phyloP scores from a whole-genome alignment of 2,888 invertebrate genomes.

The Scaptomyza flava region DNA sequence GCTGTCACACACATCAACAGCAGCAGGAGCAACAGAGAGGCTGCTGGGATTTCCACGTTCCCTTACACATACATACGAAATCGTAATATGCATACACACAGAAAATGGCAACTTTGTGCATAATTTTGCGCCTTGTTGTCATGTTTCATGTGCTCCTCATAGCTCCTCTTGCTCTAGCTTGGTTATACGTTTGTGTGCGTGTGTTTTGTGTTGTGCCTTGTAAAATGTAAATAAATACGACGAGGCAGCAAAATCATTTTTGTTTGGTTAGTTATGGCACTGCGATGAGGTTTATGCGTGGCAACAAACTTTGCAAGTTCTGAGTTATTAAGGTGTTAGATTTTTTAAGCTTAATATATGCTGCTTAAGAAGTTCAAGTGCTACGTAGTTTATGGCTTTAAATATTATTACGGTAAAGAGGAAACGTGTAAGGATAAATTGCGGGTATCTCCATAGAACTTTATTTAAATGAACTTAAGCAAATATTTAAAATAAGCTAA shows the following conservation, averaged over 20 bases:
- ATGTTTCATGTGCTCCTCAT: slow-evolving; percentile 48
- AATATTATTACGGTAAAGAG: not conserved
- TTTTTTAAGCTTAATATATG: not conserved
- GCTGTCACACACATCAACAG: slow-evolving; percentile 60
- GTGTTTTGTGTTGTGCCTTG: slow-evolving; percentile 60
- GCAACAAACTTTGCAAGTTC: slow-evolving; percentile 22
- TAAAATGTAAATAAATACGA: slow-evolving; percentile 78
- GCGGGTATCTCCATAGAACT: too few relatives aligned
- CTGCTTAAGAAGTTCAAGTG: not conserved
- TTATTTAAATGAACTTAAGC: too few relatives aligned
- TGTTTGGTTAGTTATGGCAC: slow-evolving; percentile 51
- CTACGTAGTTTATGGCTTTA: not conserved
- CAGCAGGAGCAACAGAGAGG: slow-evolving; percentile 30
- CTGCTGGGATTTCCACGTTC: slow-evolving; percentile 67
- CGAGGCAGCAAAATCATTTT: slow-evolving; percentile 45
- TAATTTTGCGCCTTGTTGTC: slow-evolving; percentile 79
- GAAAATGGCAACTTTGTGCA: slow-evolving; percentile 76
- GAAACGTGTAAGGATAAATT: too few relatives aligned
- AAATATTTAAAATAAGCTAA: too few relatives aligned
- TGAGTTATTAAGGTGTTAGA: slow-evolving; percentile 5
- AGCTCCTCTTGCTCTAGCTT: not conserved
- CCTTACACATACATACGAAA: slow-evolving; percentile 22
- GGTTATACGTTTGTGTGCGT: slow-evolving; percentile 15
- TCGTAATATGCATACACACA: slow-evolving; percentile 1
- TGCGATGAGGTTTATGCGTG: slow-evolving; percentile 56